These are phyloP conservation scores for Phyllostomus discolor DNA, from an alignment of 2,113 vertebrate genomes.

Conservation along the genomic window DNA sequence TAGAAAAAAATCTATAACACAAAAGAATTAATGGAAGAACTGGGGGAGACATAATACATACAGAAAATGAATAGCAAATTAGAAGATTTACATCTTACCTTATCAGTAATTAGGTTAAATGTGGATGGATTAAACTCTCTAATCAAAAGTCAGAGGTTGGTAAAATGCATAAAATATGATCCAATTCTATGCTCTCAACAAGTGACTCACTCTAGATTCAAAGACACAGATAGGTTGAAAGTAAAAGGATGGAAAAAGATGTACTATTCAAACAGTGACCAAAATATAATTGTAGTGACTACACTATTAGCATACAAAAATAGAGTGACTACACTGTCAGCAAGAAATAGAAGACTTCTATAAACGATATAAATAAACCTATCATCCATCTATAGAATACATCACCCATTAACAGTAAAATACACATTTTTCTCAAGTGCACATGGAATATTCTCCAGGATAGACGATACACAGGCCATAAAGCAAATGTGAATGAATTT, in stretches of 20 bases:
- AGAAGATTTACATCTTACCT: neutral
- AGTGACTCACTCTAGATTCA: neutral
- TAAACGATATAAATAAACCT: neutral
- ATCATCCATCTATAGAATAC: neutral
- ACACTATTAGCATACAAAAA: neutral
- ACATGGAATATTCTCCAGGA: neutral
- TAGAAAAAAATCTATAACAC: neutral
- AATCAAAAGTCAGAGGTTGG: neutral
- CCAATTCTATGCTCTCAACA: neutral
- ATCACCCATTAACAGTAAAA: neutral
- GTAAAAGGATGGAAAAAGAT: neutral
- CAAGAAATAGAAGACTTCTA: neutral
- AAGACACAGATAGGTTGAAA: neutral
- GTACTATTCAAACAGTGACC: neutral
- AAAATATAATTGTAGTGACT: neutral
- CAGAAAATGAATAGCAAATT: neutral
- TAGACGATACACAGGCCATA: neutral
- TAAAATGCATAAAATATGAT: neutral
- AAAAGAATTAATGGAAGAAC: neutral
- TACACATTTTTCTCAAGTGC: neutral
- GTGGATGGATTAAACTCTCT: neutral
- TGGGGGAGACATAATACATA: neutral
- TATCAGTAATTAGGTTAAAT: neutral
- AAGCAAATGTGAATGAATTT: neutral
- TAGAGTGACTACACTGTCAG: too few relatives aligned